Base-by-base conservation (phyloP, 2,888 invertebrate species). In the Polymixis flavicincta region DNA sequence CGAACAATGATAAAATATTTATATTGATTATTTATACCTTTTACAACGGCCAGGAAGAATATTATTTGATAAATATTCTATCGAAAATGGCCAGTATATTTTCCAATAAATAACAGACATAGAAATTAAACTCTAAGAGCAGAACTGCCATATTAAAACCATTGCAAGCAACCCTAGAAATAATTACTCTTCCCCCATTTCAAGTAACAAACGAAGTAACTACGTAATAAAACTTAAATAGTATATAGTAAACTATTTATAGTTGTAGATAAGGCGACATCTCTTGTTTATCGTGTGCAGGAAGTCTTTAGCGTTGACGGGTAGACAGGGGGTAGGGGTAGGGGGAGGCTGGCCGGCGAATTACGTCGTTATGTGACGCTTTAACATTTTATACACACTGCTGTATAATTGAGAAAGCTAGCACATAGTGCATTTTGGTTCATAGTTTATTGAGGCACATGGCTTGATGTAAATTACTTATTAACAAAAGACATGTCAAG, bases 241-340 rank as follows among this genome's bases (percentile, higher is more conserved):
- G 83, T 78, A 74, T 76, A 69, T 76, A 72, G 64, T 83, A 89
- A 92, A 92, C 92, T 94, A 94, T 94, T 94, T 94, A 94, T 92
- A 90, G 91, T 79, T 76, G 71, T 76, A 94, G 95, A 95, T 95
- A 95, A 94, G 92, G 88, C 88, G 91, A 90, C 93, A 90, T 92
- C 92, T 92, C 92, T 93, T 93, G 94, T 94, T 94, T 95, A 94
- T 93, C 87, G 92, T 87, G 82, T 87, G 82, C 86, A 89, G 95
- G 95, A 95, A 94, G 94, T 94, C 93, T 94, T 95, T 93, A 95
- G 93, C 90, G 91, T 85, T 90, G 90, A 90, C 90, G 88, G 86
- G 85, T 85, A 88, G 87, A 82, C 52, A 76, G 76, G 78, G 25
- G 63, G 68, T 80, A 76, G 74, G 76, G 71, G n/a, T 25, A 70